Evolutionary conservation across 2,888 invertebrate species (phyloP).

Genomic region (Cheilosia vernalis): DNA sequence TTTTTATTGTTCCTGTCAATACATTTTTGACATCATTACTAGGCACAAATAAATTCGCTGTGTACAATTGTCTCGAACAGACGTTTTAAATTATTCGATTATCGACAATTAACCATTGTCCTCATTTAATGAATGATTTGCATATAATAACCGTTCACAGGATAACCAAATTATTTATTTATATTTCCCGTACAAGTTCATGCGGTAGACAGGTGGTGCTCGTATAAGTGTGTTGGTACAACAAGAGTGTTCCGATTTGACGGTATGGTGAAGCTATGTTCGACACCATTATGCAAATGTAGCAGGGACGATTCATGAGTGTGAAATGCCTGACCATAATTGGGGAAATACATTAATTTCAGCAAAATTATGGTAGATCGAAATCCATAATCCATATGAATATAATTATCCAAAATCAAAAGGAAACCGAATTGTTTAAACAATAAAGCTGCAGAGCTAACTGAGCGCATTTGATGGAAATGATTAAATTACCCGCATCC

Average conservation of each 20-base stretch:
- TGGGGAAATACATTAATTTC: slow-evolving; percentile 31
- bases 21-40: slow-evolving; percentile 35
- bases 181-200: slow-evolving; percentile 47
- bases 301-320: slow-evolving; percentile 36
- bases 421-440: slow-evolving; percentile 59
- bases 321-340: slow-evolving; percentile 35
- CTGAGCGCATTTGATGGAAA: slow-evolving; percentile 48
- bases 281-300: slow-evolving; percentile 57
- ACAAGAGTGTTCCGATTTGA: neutral
- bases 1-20: slow-evolving; percentile 10
- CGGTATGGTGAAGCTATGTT: neutral
- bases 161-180: slow-evolving; percentile 65
- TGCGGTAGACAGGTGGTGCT: neutral
- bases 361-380: slow-evolving; percentile 30
- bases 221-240: neutral
- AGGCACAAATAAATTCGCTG: slow-evolving; percentile 26
- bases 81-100: slow-evolving; percentile 68
- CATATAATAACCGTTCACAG: slow-evolving; percentile 65
- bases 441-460: slow-evolving; percentile 35
- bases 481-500: slow-evolving; percentile 54
- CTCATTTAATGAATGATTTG: slow-evolving; percentile 63
- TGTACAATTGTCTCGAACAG: slow-evolving; percentile 60
- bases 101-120: slow-evolving; percentile 66
- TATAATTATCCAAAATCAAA: slow-evolving; percentile 63
- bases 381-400: slow-evolving; percentile 43